phyloP scores from a whole-genome alignment of 2,113 vertebrate genomes.

The Mesembrinibis cayennensis region DNA sequence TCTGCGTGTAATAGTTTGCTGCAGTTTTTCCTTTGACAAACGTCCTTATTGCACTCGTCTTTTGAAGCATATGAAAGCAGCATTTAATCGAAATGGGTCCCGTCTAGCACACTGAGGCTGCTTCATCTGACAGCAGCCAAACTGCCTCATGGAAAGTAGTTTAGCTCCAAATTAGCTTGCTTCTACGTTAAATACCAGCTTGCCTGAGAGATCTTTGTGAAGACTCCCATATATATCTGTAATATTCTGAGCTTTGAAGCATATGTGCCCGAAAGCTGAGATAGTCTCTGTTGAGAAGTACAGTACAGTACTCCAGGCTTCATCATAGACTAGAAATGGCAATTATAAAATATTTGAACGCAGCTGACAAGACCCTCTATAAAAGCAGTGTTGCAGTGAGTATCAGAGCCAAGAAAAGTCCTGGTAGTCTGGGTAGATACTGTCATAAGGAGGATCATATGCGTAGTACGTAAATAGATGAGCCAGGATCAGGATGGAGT shows the following conservation, averaged over 20 bases:
- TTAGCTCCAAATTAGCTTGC: slow-evolving; percentile 79
- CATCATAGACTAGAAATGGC: slow-evolving; percentile 59
- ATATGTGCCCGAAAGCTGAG: slow-evolving; percentile 75
- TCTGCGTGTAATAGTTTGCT: slow-evolving; percentile 75
- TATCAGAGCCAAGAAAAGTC: background rate
- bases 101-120: slow-evolving; percentile 64
- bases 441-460: background rate
- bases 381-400: slow-evolving; percentile 23
- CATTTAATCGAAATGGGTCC: slow-evolving; percentile 79
- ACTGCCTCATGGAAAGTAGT: slow-evolving; percentile 78
- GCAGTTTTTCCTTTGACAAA: slow-evolving; percentile 82
- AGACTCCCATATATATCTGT: slow-evolving; percentile 73
- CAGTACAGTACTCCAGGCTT: slow-evolving; percentile 71
- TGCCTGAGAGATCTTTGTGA: slow-evolving; percentile 77
- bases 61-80: slow-evolving; percentile 75
- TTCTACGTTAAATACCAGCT: slow-evolving; percentile 83
- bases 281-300: slow-evolving; percentile 64
- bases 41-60: slow-evolving; percentile 73
- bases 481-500: background rate
- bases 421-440: background rate
- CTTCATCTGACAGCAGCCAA: slow-evolving; percentile 79
- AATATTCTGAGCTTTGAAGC: slow-evolving; percentile 77
- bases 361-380: slow-evolving; percentile 48
- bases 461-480: background rate
- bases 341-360: slow-evolving; percentile 70